phyloP scores from a whole-genome alignment of 2,888 invertebrate species.

The Podabrus alpinus region DNA sequence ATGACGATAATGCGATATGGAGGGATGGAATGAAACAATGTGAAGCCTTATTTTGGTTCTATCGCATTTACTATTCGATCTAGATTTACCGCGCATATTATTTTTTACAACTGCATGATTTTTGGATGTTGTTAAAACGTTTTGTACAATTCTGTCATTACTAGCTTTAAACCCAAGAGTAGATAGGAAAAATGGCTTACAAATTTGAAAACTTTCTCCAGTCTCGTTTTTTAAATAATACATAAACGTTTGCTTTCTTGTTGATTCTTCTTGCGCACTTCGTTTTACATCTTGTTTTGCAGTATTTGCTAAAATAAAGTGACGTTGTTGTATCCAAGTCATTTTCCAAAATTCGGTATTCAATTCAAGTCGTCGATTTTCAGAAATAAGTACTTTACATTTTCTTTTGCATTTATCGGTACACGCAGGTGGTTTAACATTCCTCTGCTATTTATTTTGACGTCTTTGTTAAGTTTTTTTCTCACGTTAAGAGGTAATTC shows the following conservation, averaged over 20 bases:
- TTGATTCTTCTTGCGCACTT: neutral
- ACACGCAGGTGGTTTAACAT: no score
- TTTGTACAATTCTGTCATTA: neutral
- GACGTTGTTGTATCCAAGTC: no score
- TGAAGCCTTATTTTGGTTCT: neutral
- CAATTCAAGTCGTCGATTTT: no score
- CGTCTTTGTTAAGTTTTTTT: no score
- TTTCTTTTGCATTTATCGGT: no score
- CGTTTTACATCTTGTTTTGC: neutral
- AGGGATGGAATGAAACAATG: conserved; percentile 2
- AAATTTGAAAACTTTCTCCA: conserved; percentile 5
- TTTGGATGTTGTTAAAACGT: neutral
- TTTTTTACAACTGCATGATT: neutral
- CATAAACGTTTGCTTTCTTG: neutral
- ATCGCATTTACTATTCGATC: neutral
- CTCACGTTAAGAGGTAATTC: no score
- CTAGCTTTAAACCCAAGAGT: conserved; percentile 1
- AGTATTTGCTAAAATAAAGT: neutral
- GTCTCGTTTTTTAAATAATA: neutral
- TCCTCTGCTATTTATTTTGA: no score
- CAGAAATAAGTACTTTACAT: no score
- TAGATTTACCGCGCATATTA: neutral
- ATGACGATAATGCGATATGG: conserved; percentile 7
- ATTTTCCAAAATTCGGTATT: no score
- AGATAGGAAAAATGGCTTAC: conserved; percentile 10